Conservation (phyloP, 2,888 invertebrate species). For the Polymixis flavicincta region DNA sequence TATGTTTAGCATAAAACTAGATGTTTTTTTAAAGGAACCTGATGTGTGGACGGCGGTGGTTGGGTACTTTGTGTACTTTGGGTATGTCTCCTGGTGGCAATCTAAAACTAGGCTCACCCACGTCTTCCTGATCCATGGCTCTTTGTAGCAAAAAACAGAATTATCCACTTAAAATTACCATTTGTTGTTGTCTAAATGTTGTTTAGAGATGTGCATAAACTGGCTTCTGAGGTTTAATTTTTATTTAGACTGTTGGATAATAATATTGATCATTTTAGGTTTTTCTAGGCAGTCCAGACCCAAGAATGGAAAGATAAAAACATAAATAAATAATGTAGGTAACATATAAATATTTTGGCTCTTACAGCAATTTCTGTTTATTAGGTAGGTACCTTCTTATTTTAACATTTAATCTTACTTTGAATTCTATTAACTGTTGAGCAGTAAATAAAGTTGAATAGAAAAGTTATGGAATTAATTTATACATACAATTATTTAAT, state of each 20-base stretch:
- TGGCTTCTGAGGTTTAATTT: background rate
- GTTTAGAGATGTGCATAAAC: background rate
- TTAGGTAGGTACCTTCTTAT: background rate
- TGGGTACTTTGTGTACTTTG: conserved; percentile 87
- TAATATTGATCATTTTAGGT: background rate
- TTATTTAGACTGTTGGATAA: background rate
- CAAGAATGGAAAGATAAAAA: background rate
- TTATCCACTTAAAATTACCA: conserved; percentile 39
- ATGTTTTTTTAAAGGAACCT: conserved; percentile 78
- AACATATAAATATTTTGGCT: no score
- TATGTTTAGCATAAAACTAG: conserved; percentile 26
- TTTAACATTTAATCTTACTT: background rate
- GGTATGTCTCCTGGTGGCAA: conserved; percentile 81
- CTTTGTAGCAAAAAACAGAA: conserved; percentile 71
- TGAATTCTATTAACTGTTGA: background rate
- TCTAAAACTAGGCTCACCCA: conserved; percentile 76
- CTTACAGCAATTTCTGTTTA: background rate
- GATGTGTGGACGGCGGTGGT: conserved; percentile 87
- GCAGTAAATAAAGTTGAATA: background rate
- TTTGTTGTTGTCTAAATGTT: background rate
- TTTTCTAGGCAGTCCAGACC: background rate
- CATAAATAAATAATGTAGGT: background rate
- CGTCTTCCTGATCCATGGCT: conserved; percentile 84
- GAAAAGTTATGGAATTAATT: conserved; percentile 32
- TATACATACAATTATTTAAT: conserved; percentile 14